A percentile compares a stretch with the other conserved stretches of the same genome.
Evolutionary conservation across 2,888 invertebrate species (phyloP).

Genomic region (Lissonota sp.): DNA sequence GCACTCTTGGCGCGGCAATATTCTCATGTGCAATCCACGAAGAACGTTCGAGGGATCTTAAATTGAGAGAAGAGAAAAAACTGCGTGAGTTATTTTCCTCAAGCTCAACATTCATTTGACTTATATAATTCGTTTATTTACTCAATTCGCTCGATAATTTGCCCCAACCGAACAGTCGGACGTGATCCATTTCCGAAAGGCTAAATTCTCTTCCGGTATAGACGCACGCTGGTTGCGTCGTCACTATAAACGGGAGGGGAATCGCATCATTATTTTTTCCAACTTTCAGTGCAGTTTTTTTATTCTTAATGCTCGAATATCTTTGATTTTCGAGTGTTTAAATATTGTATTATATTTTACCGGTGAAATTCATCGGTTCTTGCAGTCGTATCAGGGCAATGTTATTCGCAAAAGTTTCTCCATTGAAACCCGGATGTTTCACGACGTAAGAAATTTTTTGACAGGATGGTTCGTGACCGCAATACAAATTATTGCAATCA

Average conservation of each 20-base stretch:
- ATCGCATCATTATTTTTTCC: conserved; percentile 13
- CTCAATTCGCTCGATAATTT: conserved; percentile 87
- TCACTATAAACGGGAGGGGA: conserved; percentile 85
- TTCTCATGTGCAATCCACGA: conserved; percentile 87
- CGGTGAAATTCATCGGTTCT: conserved; percentile 88
- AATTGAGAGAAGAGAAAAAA: conserved; percentile 37
- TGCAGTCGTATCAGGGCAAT: conserved; percentile 90
- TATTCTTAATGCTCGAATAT: conserved; percentile 40
- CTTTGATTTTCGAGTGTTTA: too few relatives aligned
- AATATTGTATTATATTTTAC: conserved; percentile 80
- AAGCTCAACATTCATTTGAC: background rate
- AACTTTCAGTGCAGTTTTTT: conserved; percentile 4
- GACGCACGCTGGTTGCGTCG: conserved; percentile 91
- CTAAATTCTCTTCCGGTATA: conserved; percentile 82
- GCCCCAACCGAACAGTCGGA: conserved; percentile 87
- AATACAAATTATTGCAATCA: conserved; percentile 90
- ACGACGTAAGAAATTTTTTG: conserved; percentile 90
- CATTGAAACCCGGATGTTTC: conserved; percentile 90
- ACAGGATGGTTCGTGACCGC: conserved; percentile 89
- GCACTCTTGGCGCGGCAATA: conserved; percentile 88
- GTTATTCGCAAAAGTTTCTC: conserved; percentile 86
- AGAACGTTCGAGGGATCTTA: conserved; percentile 83
- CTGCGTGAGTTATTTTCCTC: too few relatives aligned
- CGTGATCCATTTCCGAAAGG: conserved; percentile 36
- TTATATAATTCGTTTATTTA: conserved; percentile 71